Conservation (phyloP, 2,113 vertebrate genomes). For the Periophthalmus modestus region DNA sequence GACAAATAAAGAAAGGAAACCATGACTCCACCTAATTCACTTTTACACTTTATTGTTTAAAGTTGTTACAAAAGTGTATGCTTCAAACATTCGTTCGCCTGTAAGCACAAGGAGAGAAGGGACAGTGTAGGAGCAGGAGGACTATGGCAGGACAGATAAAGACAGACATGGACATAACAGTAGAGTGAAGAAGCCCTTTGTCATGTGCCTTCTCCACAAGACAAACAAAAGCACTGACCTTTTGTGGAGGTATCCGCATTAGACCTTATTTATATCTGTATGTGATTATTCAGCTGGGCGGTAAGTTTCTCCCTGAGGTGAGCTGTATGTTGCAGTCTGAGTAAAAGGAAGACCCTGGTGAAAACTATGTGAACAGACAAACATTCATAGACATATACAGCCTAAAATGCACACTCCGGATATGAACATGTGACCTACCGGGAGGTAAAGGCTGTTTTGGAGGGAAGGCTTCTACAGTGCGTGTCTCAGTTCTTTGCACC, state of each 20-base stretch:
- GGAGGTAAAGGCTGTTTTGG: constrained; percentile 24
- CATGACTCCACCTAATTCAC: constrained; percentile 29
- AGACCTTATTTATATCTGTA: constrained; percentile 34
- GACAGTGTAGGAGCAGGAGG: constrained; percentile 25
- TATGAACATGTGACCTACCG: neutral
- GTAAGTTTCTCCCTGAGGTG: constrained; percentile 75
- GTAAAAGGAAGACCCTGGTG: constrained; percentile 27
- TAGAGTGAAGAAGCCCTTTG: constrained; percentile 69
- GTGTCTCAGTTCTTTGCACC: constrained; percentile 1
- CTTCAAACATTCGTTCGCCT: constrained; percentile 73
- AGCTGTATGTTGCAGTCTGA: constrained; percentile 59
- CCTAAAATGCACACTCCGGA: neutral
- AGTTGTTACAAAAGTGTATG: constrained; percentile 78
- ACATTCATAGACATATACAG: constrained; percentile 12
- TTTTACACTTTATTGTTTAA: constrained; percentile 80
- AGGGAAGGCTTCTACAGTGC: constrained; percentile 30
- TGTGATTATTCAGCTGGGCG: constrained; percentile 17
- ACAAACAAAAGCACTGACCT: constrained; percentile 7
- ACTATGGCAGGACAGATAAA: neutral
- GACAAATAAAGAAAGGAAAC: constrained; percentile 10
- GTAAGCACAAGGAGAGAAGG: constrained; percentile 57
- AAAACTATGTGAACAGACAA: constrained; percentile 24
- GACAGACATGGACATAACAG: constrained; percentile 25
- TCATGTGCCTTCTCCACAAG: constrained; percentile 35
- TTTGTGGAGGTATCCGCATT: constrained; percentile 55